Conservation (phyloP, 2,888 invertebrate species). For the Lepetodrilus schrolli region DNA sequence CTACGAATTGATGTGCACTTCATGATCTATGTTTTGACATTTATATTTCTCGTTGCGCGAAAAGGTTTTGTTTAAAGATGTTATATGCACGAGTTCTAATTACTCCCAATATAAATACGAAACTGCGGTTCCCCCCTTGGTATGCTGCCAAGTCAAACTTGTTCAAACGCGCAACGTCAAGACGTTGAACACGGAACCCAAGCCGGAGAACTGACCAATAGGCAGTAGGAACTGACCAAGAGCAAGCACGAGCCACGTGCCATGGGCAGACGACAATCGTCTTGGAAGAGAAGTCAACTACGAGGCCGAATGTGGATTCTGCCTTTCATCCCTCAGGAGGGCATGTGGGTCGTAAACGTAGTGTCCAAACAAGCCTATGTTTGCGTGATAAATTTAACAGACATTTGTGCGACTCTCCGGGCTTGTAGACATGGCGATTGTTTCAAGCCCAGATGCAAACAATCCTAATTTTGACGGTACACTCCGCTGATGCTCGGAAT, state of each 20-base stretch:
- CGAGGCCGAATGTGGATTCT: not conserved
- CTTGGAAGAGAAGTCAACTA: not conserved
- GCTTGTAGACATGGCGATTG: slow-evolving; percentile 14
- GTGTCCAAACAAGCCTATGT: slow-evolving; percentile 16
- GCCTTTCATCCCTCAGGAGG: slow-evolving; percentile 14
- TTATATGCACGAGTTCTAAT: no score
- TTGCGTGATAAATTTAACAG: slow-evolving; percentile 29
- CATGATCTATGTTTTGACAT: no score
- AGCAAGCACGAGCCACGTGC: slow-evolving; percentile 18
- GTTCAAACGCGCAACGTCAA: no score
- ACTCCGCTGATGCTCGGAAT: slow-evolving; percentile 7
- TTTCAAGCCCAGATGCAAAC: slow-evolving; percentile 20
- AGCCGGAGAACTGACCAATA: not conserved
- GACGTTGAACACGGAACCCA: not conserved
- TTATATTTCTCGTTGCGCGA: no score
- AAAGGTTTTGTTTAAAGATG: no score
- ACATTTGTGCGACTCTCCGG: not conserved
- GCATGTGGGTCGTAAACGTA: not conserved
- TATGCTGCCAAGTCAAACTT: no score
- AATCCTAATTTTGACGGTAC: slow-evolving; percentile 21
- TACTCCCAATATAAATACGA: no score
- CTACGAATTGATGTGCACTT: no score
- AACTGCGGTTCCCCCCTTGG: no score
- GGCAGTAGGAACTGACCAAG: not conserved
- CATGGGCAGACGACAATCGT: slow-evolving; percentile 15